Percentiles rank a stretch among this genome's conserved stretches.
These are phyloP conservation scores for Papilio helenus DNA, from an alignment of 1,140 invertebrate species.

Conservation along the genomic window DNA sequence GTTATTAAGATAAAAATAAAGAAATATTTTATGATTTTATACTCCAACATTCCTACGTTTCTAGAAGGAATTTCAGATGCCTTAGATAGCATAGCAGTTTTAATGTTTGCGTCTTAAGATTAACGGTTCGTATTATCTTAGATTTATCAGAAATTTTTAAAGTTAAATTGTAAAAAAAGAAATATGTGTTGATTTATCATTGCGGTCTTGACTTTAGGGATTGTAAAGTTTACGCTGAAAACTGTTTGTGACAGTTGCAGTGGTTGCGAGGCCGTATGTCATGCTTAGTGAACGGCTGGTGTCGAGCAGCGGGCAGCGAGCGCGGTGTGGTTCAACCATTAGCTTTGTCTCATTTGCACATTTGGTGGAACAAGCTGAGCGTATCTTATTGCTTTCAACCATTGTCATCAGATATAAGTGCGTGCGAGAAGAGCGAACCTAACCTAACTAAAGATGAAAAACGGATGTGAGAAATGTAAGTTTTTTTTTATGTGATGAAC, in stretches of 20 bases:
- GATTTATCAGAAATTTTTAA: not conserved
- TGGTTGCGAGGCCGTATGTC: constrained; percentile 17
- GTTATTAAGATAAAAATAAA: constrained; percentile 12
- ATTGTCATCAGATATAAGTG: not conserved
- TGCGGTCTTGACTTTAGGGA: constrained; percentile 10
- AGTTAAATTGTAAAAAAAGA: not conserved
- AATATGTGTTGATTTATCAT: constrained; percentile 2
- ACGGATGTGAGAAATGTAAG: no score
- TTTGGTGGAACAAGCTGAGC: not conserved
- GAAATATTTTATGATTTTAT: not conserved
- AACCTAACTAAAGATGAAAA: no score
- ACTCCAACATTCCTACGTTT: not conserved
- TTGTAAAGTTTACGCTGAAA: constrained; percentile 18
- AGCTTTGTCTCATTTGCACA: constrained; percentile 18
- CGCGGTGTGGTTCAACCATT: not conserved
- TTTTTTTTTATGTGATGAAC: not conserved
- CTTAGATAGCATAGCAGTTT: not conserved
- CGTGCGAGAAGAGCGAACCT: not conserved
- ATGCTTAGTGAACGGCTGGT: not conserved
- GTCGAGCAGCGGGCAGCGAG: not conserved
- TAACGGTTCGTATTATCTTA: not conserved
- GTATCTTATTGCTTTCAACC: not conserved
- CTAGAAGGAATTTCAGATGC: not conserved
- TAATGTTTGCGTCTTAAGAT: no score
- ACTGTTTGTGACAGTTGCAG: constrained; percentile 22